Conservation (phyloP, 2,797 vertebrate genomes). For the Lateolabrax maculatus region DNA sequence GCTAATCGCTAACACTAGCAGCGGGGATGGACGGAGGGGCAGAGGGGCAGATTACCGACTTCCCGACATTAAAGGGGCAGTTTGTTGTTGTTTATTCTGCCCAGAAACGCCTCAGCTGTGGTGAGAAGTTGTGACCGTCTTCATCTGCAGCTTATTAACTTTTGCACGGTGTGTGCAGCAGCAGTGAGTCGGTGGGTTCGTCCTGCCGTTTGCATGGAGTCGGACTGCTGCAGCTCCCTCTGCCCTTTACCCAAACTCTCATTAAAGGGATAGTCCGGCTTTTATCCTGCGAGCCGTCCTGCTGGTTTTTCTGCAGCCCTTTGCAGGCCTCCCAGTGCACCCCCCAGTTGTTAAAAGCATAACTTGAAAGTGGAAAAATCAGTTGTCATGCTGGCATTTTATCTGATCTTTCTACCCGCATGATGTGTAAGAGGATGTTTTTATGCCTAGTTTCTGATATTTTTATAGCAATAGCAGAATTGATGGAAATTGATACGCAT, state of each 20-base stretch:
- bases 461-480: not conserved
- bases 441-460: not conserved
- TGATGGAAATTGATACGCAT: not conserved
- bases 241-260: constrained; percentile 48
- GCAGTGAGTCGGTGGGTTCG: not conserved
- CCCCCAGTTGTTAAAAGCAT: too few species aligned
- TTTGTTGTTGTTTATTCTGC: constrained; percentile 9
- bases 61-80: constrained; percentile 14
- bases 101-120: not conserved
- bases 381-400: not conserved
- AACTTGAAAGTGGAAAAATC: too few species aligned
- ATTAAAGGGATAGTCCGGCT: constrained; percentile 42
- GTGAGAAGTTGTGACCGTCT: not conserved
- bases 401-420: too few species aligned
- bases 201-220: constrained; percentile 44
- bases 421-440: not conserved
- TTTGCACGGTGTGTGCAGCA: not conserved
- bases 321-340: not conserved
- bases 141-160: constrained; percentile 16
- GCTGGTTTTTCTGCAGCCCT: not conserved
- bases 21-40: not conserved
- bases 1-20: constrained; percentile 31
- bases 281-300: not conserved
- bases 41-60: constrained; percentile 6
- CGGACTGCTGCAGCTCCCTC: constrained; percentile 36